Base-by-base conservation (phyloP, 2,888 invertebrate genomes). In the Drosophila helvetica region DNA sequence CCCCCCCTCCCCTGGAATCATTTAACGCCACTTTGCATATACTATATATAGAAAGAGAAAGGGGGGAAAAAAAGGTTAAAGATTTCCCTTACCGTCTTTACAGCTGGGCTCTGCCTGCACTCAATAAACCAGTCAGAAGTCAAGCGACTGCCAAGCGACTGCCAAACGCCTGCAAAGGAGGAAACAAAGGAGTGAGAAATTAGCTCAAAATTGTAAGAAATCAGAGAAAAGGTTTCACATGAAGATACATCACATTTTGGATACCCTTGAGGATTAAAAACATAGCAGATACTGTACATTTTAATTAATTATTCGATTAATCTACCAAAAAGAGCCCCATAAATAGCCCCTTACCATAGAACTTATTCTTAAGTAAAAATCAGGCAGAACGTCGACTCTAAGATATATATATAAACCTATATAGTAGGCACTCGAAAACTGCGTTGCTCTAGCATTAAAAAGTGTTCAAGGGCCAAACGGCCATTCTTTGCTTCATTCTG, bases 1-100 rank as follows among this genome's bases (percentile, higher is more conserved):
- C 46, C 45, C 51, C 33, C 45, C 46, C 45, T 43, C 43, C 30
- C 67, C 19, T 50, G 50, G 48, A 53, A 61, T 42, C 84, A 81
- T 83, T 86, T 75, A 86, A 77, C 69, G 58, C 73, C 71, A 86
- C 78, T 83, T 88, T 83, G 82, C 82, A 88, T 83, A 83, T 72
- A 70, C 60, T 50, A 42, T 27, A 38, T 47, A 33, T 33, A 33
- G 33, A 33, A 5, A 33, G 33, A 12, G 22, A 53, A 19, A 73
- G 30, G 45, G 51, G 38, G 12, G 42, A 53, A 19, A 59, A 82
- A 83, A 77, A 83, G 83, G 84, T 80, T 77, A 70, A 77, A 77
- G 74, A 67, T 63, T 74, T 18, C 58, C 46, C 89, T 86, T 80
- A 87, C 89, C 88, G 80, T 69, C 52, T 66, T 7, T n/a, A 38